These are phyloP conservation scores for Aphrocallistes beatrix DNA, from an alignment of 37 sponge, comb jelly and placozoan genomes.

Conservation along the genomic window DNA sequence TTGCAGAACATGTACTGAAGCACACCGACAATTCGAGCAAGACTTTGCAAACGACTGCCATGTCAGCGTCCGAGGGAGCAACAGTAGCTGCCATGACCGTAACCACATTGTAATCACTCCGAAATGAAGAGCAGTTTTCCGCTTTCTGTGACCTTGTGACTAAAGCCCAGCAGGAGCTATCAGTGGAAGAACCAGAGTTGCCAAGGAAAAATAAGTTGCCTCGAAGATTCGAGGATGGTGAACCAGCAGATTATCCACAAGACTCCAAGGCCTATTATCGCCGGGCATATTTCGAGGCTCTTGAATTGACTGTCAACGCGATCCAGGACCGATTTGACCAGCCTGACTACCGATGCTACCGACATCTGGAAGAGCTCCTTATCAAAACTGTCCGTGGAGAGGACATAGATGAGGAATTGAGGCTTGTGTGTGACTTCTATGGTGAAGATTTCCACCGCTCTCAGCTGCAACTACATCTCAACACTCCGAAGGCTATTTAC, in stretches of 20 bases:
- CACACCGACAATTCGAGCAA: slow-evolving; percentile 45
- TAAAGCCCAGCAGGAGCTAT: not conserved
- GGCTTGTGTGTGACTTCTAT: not conserved
- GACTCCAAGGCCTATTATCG: slow-evolving; percentile 10
- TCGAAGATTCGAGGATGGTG: slow-evolving; percentile 22
- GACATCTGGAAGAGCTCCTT: not conserved
- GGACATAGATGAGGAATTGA: not conserved
- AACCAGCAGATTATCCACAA: slow-evolving; percentile 5
- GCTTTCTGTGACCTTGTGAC: not conserved
- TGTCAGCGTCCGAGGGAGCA: slow-evolving; percentile 28
- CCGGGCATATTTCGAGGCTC: slow-evolving; percentile 25
- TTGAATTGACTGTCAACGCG: slow-evolving; percentile 15
- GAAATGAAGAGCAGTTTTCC: slow-evolving; percentile 28
- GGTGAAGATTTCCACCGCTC: slow-evolving; percentile 18
- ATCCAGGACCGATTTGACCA: not conserved
- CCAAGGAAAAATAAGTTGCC: slow-evolving; percentile 30
- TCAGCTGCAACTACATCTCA: slow-evolving; percentile 19
- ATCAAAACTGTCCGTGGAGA: not conserved
- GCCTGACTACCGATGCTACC: not conserved
- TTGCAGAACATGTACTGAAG: slow-evolving; percentile 38
- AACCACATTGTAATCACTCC: slow-evolving; percentile 29
- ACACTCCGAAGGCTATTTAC: slow-evolving; percentile 13
- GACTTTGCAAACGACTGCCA: slow-evolving; percentile 21
- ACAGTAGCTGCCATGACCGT: slow-evolving; percentile 38
- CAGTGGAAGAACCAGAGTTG: slow-evolving; percentile 21